phyloP scores from a whole-genome alignment of 2,113 vertebrate species.

The Eretmochelys imbricata region DNA sequence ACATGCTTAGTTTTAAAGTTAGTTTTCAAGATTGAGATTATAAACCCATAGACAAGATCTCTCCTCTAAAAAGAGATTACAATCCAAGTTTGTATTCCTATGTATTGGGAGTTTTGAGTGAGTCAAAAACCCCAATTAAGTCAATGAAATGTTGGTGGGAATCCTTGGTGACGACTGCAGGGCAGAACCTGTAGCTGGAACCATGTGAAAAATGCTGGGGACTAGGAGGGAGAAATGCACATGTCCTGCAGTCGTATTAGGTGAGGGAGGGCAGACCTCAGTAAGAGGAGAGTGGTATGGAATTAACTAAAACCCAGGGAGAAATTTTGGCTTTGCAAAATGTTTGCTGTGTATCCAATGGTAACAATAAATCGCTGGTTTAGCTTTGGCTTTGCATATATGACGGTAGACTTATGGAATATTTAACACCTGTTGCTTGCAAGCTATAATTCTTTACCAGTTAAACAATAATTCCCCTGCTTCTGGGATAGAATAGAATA shows the following conservation, averaged over 20 bases:
- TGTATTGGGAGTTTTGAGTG: neutral
- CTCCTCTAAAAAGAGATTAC: neutral
- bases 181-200: neutral
- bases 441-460: neutral
- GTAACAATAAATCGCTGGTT: neutral
- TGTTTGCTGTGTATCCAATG: neutral
- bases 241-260: too few relatives aligned
- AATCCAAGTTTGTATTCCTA: neutral
- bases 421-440: neutral
- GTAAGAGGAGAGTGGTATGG: too few relatives aligned
- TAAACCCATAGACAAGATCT: neutral
- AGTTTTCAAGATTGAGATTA: neutral
- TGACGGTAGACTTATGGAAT: neutral
- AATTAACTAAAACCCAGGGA: too few relatives aligned
- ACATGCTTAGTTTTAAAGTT: neutral
- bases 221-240: too few relatives aligned
- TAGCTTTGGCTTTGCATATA: neutral
- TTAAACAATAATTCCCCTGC: neutral
- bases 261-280: too few relatives aligned
- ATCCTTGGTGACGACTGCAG: neutral
- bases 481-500: neutral
- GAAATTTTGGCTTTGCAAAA: neutral
- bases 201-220: too few relatives aligned
- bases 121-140: neutral
- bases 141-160: neutral